Base-by-base conservation (phyloP, 2,888 invertebrate species). In the Lasioglossum zephyrum region DNA sequence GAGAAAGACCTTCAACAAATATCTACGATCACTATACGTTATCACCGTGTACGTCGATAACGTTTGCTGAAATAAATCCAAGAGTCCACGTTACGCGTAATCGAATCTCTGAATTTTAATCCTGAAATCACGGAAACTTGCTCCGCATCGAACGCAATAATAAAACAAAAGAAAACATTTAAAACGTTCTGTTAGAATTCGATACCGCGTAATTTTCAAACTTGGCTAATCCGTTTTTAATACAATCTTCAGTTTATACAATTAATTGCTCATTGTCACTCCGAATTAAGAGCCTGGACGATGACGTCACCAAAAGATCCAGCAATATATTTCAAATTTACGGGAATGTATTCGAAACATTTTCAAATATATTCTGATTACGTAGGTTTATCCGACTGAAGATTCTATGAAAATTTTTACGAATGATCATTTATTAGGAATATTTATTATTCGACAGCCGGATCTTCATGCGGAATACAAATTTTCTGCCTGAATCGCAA, bases 1-100 rank as follows among this genome's bases (percentile, higher is more conserved):
- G 3, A 41, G 6, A n/a, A 69, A 31, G 8, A 77, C 53, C 36
- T n/a, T 60, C 22, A 41, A 22, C 78, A 57, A 39, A 53, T n/a
- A 79, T 84, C n/a, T 18, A 47, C 66, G 18, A 66, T 44, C 18
- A n/a, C 5, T 22, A 11, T 41, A 18, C 16, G 63, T 47, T 81
- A 77, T 77, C 16, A 1, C 0, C 4, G 39, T 26, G n/a, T 26
- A 39, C 16, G 6, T 66, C 31, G 74, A 82, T 75, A 74, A 70
- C 22, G 8, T 63, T 22, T 26, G 4, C 39, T 22, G 22, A 69
- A 69, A 39, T 39, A 69, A 18, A 39, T 39, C 4, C 39, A 8
- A 69, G 4, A 22, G n/a, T 36, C 22, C 4, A 69, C 69, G 22
- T 1, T 69, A 22, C 9, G 11, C 4, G 4, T 22, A 18, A 9